phyloP scores from a whole-genome alignment of 2,888 invertebrate species.

The Andrena chrysosceles region DNA sequence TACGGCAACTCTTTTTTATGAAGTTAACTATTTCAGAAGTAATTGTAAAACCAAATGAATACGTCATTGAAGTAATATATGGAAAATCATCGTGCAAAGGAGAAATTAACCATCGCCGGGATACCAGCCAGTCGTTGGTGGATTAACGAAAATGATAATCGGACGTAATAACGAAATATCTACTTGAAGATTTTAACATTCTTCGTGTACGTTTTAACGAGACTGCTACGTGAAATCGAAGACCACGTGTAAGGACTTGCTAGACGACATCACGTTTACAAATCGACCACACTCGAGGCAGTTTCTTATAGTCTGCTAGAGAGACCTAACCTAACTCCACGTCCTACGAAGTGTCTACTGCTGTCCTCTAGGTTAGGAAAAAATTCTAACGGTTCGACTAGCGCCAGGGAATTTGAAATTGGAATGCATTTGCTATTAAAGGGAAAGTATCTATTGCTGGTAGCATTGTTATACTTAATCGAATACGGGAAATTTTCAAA shows the following conservation, averaged over 20 bases:
- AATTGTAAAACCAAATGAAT: constrained; percentile 1
- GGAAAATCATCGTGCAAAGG: not conserved
- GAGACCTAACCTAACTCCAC: constrained; percentile 41
- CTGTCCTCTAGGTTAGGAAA: too few species aligned
- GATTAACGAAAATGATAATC: not conserved
- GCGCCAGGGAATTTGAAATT: too few species aligned
- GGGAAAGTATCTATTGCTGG: too few species aligned
- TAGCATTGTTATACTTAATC: too few species aligned
- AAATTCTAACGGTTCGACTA: too few species aligned
- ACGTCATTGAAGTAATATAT: constrained; percentile 37
- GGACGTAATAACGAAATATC: not conserved
- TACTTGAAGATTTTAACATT: constrained; percentile 24
- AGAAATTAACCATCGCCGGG: constrained; percentile 3
- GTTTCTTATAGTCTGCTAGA: constrained; percentile 34
- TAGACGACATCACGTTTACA: constrained; percentile 32
- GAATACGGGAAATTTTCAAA: too few species aligned
- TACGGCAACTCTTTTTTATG: not conserved
- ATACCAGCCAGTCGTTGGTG: not conserved
- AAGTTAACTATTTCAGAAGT: constrained; percentile 21
- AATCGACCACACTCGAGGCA: constrained; percentile 22
- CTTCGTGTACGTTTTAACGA: not conserved
- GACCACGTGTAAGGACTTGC: constrained; percentile 30
- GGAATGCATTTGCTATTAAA: too few species aligned
- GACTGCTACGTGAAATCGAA: not conserved
- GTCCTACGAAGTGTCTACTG: too few species aligned